Base-by-base conservation (phyloP, 2,113 vertebrate species). In the Tyrannus savana region DNA sequence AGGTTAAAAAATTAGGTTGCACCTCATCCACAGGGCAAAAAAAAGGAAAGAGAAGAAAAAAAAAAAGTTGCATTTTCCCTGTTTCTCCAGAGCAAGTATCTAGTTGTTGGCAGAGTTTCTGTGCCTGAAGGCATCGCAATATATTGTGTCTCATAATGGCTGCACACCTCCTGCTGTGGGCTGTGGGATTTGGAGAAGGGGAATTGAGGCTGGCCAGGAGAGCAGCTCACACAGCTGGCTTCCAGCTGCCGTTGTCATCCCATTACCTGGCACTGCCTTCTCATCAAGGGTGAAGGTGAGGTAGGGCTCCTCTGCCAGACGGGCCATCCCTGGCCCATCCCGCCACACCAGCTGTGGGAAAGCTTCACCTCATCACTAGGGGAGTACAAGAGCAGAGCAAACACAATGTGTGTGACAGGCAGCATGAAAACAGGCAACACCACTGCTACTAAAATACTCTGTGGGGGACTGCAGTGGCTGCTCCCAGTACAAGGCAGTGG, bases 1-100 rank as follows among this genome's bases (percentile, higher is more conserved):
- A 93, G 93, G 92, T 95, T 91, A 69, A 62, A 94, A 84, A 97
- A 93, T 71, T 83, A 92, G 95, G 87, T 94, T 95, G 79, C 30
- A 59, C n/a, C 37, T 92, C 66, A 72, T 92, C 77, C 84, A 79
- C 47, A 19, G 81, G 64, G 56, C 15, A 74, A 60, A 55, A 41
- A 62, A 68, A 75, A n/a, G 17, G 8, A 33, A 25, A 44, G 13
- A 6, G 47, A 59, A 10, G 4, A 7, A 46, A 64, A 86, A 7
- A 46, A 64, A 86, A 30, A 60, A 55, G 13, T 66, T 79, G 25
- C 49, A 8, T 93, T 89, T 16, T 91, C 49, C 8, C 10, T 33
- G 28, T 62, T 88, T 24, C 55, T 93, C 46, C 11, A 53, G 78
- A 87, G 42, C 85, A 83, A 91, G 78, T 77, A 74, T 33, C 33